A percentile compares a stretch with the other conserved stretches of the same genome.
Conservation (phyloP, 2,888 invertebrate species). For the Hirudinaria manillensis region DNA sequence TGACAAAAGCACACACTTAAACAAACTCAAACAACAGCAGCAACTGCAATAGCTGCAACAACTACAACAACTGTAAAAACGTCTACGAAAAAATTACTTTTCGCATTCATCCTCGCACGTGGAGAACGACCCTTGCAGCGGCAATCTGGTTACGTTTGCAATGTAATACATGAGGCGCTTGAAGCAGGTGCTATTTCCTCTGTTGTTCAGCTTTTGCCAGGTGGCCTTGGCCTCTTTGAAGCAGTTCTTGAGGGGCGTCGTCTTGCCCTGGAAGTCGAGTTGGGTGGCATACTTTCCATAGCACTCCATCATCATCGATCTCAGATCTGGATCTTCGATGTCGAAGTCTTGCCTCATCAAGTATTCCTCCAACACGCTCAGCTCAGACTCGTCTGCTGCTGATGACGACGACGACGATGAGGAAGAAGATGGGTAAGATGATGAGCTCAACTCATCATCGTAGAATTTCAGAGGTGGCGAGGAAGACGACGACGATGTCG, state of each 20-base stretch:
- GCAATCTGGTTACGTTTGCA: constrained; percentile 12
- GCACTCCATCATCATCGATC: constrained; percentile 13
- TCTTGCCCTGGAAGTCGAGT: not conserved
- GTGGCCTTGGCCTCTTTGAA: constrained; percentile 1
- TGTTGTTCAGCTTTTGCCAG: not conserved
- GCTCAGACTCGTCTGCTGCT: no score
- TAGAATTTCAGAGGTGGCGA: not conserved
- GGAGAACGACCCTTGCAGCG: not conserved
- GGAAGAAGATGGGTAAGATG: not conserved
- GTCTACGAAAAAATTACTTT: no score
- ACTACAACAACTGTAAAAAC: no score
- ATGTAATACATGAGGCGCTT: constrained; percentile 23
- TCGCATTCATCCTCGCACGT: no score
- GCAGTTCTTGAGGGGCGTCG: not conserved
- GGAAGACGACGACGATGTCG: not conserved
- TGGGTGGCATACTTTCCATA: not conserved
- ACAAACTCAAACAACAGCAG: no score
- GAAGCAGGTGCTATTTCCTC: constrained; percentile 21
- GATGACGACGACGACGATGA: no score
- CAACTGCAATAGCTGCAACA: no score
- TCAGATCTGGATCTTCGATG: not conserved
- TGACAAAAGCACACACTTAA: no score
- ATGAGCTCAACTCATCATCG: not conserved
- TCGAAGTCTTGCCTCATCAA: not conserved
- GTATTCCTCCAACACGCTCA: not conserved